These are phyloP conservation scores for Aythya baeri DNA, from an alignment of 2,113 vertebrate species.

Conservation along the genomic window DNA sequence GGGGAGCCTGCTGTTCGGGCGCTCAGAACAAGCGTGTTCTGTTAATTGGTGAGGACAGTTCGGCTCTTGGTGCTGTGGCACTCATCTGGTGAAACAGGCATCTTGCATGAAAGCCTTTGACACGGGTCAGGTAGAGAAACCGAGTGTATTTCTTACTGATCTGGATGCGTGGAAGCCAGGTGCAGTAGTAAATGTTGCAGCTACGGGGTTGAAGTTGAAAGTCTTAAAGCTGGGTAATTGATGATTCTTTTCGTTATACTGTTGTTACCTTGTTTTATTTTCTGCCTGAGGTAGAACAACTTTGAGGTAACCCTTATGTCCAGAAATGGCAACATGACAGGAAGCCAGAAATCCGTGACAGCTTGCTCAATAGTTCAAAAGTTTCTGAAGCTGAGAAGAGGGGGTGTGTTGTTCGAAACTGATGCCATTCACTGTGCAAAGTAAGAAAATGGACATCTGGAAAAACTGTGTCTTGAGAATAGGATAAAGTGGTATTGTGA, in stretches of 20 bases:
- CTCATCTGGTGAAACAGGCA: neutral
- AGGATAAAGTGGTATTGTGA: neutral
- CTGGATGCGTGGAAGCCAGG: neutral
- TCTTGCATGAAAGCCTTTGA: neutral
- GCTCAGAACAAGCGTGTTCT: accelerated
- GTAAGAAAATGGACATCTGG: neutral
- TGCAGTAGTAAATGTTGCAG: neutral
- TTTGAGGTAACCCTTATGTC: neutral
- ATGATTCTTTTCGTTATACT: neutral
- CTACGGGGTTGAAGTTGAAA: neutral
- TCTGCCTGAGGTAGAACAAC: neutral
- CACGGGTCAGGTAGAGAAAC: neutral
- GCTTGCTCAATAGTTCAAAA: conserved; percentile 40
- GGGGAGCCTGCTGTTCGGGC: neutral
- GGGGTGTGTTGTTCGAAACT: neutral
- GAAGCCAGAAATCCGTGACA: conserved; percentile 25
- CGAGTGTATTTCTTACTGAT: neutral
- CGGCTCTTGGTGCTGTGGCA: neutral
- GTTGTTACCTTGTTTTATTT: neutral
- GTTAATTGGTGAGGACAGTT: neutral
- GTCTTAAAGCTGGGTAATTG: neutral
- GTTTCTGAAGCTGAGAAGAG: neutral
- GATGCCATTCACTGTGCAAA: neutral
- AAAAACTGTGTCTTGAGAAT: neutral
- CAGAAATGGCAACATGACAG: conserved; percentile 20